Base-by-base conservation (phyloP, 2,797 vertebrate genomes). In the Orientallactaga sibirica region DNA sequence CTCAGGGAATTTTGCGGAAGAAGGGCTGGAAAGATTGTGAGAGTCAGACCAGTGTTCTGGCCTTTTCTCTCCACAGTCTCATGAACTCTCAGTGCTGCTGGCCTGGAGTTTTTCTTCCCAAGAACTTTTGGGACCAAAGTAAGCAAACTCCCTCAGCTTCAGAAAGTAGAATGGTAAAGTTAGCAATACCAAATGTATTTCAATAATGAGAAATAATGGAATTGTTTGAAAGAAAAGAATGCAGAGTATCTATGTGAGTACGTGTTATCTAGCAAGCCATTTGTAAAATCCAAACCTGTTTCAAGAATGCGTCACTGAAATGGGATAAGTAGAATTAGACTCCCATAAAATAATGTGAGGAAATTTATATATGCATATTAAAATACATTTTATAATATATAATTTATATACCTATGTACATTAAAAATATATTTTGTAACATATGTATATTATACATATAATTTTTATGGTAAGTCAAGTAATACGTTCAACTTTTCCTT, bases 401-500 rank as follows among this genome's bases (percentile, higher is more conserved):
- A 11, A 37, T 82, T 93, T 70, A 58, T 58, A 58, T 55, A 52
- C 5, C 7, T 58, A 58, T 58, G 55, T 15, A 58, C 55, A 58
- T 58, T 48, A 8, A 58, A 58, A 11, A 37, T 82, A 93, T 70
- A 48, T 48, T 48, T 48, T 48, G 7, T 48, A 48, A 48, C 10
- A 48, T 48, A 48, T 48, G 48, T 48, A 48, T 48, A 8, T 48
- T 48, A 48, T 48, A 48, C 10, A 48, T 48, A 48, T 48, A 48
- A 6, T 68, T 88, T 88, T 41, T 20, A 71, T 1, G 43, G 58
- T 48, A 82, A 93, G 52, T 77, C 77, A 84, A 93, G 58, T 86
- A 86, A 80, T 90, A 79, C 71, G 68, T 86, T 92, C 22, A 81
- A 58, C 70, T 88, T 76, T 92, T 93, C 10, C 92, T 92, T 92